Evolutionary conservation across 2,888 invertebrate species (phyloP), one percentile per base, ranked within the genome.

Genomic region (Nemoura dubitans): DNA sequence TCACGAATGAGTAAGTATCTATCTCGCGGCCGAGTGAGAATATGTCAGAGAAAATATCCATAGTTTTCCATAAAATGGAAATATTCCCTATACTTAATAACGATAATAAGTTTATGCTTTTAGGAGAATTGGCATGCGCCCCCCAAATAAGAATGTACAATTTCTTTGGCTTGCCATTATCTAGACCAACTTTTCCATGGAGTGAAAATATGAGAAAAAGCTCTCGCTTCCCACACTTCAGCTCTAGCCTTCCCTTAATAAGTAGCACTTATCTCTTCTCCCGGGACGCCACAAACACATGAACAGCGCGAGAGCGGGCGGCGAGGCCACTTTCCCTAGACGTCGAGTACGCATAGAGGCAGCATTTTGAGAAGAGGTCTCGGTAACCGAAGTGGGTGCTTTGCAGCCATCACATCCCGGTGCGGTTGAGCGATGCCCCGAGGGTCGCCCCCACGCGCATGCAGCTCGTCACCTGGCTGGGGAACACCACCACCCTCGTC

Each of bases 391-490:
- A 6, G 36, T 36, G 36, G 36, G 10, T 36, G 5, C 36, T 36
- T 87, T 90, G 14, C 92, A 96, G 96, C 93, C 97, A 97, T 92
- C 96, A 97, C 92, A 96, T 96, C 91, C 96, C 96, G 84, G 94
- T 97, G 89, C 95, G 96, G 92, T 94, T 97, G 91, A 95, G 97
- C 92, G 94, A 95, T 88, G 95, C 95, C 88, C 93, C 95, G 84
- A 94, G 94, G 90, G 93, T 94, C 88, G 94, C 94, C 90, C 94
- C 94, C 89, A 94, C 95, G 91, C 94, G 96, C 89, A 93, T 98
- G 91, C 97, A 98, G 92, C 94, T 96, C 91, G 97, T 97, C 82
- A 93, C 94, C 86, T 97, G 97, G 97, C 93, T 97, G 90, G 97
- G 97, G 87, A 93, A 94, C 89, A 95, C 96, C 86, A 96, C 96